Conservation (phyloP, 2,113 vertebrate species). For the Furnarius figulus region DNA sequence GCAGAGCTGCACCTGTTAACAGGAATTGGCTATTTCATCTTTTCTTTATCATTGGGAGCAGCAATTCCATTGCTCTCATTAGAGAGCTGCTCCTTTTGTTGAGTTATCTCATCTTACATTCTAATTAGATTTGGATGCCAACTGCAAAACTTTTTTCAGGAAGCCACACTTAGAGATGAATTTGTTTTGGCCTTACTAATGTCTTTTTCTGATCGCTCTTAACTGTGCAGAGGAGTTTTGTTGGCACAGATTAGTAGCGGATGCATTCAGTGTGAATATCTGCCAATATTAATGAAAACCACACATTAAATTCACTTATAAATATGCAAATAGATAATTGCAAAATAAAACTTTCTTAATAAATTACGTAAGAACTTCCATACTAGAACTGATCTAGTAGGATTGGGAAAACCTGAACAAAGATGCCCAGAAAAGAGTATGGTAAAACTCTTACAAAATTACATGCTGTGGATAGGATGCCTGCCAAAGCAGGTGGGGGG, state of each 20-base stretch:
- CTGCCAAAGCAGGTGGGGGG: accelerated
- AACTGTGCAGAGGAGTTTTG: not conserved
- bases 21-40: conserved; percentile 33
- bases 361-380: not conserved
- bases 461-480: not conserved
- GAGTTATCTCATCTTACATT: conserved; percentile 39
- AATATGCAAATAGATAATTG: conserved; percentile 10
- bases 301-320: not conserved
- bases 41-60: not conserved
- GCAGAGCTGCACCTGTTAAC: conserved; percentile 50
- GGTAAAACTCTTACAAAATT: not conserved
- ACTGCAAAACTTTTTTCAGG: conserved; percentile 23
- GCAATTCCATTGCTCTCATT: conserved; percentile 38
- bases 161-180: conserved; percentile 13
- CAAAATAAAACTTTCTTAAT: conserved; percentile 12
- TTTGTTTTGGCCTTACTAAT: conserved; percentile 16
- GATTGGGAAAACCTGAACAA: not conserved
- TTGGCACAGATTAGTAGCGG: not conserved
- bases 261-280: not conserved
- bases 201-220: not conserved
- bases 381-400: not conserved
- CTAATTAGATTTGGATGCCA: conserved; percentile 20
- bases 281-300: conserved; percentile 37
- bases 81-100: conserved; percentile 38
- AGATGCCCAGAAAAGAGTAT: not conserved